Evolutionary conservation across 2,113 vertebrate genomes (phyloP).

Genomic region (Telmatochromis sp.): DNA sequence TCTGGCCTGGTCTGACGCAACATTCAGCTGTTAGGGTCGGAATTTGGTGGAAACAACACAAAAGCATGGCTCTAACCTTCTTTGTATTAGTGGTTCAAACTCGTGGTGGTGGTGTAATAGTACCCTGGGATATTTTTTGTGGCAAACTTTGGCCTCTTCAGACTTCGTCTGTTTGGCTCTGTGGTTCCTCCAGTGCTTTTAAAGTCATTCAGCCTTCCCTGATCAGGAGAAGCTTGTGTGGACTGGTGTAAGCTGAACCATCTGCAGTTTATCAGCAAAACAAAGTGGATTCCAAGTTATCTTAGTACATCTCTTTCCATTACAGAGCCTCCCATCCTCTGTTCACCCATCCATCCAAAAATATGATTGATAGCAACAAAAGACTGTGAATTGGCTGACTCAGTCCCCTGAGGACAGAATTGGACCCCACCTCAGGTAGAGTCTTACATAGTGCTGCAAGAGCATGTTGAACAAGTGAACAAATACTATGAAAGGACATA

Average conservation of each 20-base stretch:
- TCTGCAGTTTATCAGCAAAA: background rate
- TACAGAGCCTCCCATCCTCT: background rate
- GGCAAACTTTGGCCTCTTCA: background rate
- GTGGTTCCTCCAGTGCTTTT: background rate
- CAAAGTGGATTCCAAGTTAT: background rate
- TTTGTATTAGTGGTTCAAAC: background rate
- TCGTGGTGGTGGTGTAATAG: background rate
- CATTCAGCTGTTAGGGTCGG: background rate
- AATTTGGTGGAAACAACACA: background rate
- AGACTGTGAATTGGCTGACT: background rate
- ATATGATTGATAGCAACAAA: background rate
- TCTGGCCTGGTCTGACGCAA: background rate
- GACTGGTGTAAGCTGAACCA: background rate
- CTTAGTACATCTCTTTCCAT: background rate
- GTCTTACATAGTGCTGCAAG: background rate
- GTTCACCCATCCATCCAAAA: background rate
- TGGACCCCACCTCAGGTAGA: background rate
- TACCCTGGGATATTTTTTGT: background rate
- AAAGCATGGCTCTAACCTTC: background rate
- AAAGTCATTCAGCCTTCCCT: background rate
- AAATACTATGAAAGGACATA: background rate
- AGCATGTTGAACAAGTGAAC: background rate
- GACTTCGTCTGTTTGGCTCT: background rate
- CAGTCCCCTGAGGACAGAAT: background rate
- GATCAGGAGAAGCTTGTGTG: background rate